Conservation (phyloP, 92 coral and sea anemone species). For the Epizoanthus rinbou region DNA sequence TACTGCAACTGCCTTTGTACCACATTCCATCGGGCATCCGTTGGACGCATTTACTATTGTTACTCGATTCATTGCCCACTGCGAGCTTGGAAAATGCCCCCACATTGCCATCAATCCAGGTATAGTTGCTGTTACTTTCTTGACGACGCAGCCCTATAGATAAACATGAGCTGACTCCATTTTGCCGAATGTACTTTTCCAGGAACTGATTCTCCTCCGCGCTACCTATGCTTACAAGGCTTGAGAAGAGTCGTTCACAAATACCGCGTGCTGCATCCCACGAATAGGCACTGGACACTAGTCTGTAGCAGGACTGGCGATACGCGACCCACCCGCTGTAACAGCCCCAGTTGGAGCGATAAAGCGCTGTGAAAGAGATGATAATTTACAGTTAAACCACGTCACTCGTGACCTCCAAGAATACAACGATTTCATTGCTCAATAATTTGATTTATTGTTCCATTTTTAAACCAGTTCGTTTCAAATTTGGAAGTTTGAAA, state of each 20-base stretch:
- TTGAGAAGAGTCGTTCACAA: conserved; percentile 44
- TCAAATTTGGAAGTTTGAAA: too few relatives aligned
- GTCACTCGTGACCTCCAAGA: too few relatives aligned
- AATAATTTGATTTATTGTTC: too few relatives aligned
- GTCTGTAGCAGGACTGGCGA: conserved; percentile 57
- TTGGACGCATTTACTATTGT: conserved; percentile 41
- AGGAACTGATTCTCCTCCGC: conserved; percentile 53
- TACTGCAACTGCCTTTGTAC: conserved; percentile 48
- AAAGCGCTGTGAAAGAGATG: conserved; percentile 26
- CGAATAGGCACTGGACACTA: conserved; percentile 18
- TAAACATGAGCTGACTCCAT: conserved; percentile 40
- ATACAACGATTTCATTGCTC: too few relatives aligned
- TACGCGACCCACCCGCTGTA: conserved; percentile 38
- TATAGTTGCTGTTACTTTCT: conserved; percentile 6
- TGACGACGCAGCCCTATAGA: conserved; percentile 49
- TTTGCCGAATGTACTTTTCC: conserved; percentile 25
- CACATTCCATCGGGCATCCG: conserved; percentile 58
- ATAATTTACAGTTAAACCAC: too few relatives aligned
- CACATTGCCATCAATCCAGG: conserved; percentile 60
- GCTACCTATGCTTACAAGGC: conserved; percentile 60
- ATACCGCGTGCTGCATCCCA: conserved; percentile 50
- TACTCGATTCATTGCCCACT: conserved; percentile 6
- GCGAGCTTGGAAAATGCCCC: conserved; percentile 43
- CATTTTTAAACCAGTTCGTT: too few relatives aligned
- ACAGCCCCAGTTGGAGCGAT: conserved; percentile 57